Evolutionary conservation across 2,888 invertebrate species (phyloP).

Genomic region (Conomelus anceps): DNA sequence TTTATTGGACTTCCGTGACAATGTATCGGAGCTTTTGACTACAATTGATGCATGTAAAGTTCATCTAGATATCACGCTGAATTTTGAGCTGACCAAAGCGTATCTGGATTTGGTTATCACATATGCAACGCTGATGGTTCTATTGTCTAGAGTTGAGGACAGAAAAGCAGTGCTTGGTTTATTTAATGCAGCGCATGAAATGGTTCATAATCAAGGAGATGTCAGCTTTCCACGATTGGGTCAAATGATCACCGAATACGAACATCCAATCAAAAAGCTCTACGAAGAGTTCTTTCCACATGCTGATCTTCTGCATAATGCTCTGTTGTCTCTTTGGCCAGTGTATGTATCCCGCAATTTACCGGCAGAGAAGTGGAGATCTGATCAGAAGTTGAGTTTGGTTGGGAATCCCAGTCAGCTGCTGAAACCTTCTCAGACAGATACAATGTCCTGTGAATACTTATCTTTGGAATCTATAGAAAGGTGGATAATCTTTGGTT

Average conservation of each 20-base stretch:
- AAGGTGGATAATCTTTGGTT: slow-evolving; percentile 94
- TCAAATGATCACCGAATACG: slow-evolving; percentile 97
- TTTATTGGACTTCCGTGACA: slow-evolving; percentile 93
- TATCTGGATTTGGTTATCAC: slow-evolving; percentile 93
- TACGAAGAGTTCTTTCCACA: slow-evolving; percentile 96
- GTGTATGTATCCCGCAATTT: slow-evolving; percentile 86
- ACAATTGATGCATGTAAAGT: slow-evolving; percentile 96
- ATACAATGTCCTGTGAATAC: slow-evolving; percentile 96
- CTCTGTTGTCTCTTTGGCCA: slow-evolving; percentile 78
- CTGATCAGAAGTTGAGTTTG: slow-evolving; percentile 86
- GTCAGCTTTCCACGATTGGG: slow-evolving; percentile 90
- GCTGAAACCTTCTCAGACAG: slow-evolving; percentile 88
- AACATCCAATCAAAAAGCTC: slow-evolving; percentile 87
- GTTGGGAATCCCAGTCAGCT: slow-evolving; percentile 92
- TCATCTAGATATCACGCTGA: slow-evolving; percentile 87
- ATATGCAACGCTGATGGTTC: slow-evolving; percentile 92
- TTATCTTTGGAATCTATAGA: slow-evolving; percentile 92
- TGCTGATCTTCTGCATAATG: slow-evolving; percentile 75
- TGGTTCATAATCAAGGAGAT: slow-evolving; percentile 73
- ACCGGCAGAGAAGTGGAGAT: slow-evolving; percentile 89
- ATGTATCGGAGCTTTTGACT: slow-evolving; percentile 83
- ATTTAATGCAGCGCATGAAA: slow-evolving; percentile 96
- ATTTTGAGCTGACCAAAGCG: slow-evolving; percentile 91
- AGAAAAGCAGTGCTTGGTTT: slow-evolving; percentile 93
- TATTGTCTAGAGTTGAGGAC: slow-evolving; percentile 96